These are phyloP conservation scores for Zaprionus vittiger DNA, from an alignment of 1,140 invertebrate genomes.

Conservation along the genomic window DNA sequence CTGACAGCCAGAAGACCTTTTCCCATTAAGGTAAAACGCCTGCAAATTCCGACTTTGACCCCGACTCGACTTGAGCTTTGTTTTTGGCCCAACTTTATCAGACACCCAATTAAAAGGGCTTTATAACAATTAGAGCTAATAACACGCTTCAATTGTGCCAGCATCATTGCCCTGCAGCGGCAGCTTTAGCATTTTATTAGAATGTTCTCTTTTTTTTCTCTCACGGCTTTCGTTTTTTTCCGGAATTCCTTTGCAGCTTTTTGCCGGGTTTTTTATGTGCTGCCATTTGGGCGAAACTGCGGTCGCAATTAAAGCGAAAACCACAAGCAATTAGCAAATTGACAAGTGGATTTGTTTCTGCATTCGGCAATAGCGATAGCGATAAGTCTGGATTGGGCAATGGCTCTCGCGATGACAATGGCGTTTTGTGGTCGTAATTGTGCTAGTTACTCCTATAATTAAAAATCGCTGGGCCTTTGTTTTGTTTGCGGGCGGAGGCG, in stretches of 20 bases:
- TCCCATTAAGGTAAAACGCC: constrained; percentile 69
- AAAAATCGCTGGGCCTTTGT: constrained; percentile 67
- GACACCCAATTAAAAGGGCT: constrained; percentile 82
- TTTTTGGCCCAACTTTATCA: constrained; percentile 74
- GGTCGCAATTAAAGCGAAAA: constrained; percentile 73
- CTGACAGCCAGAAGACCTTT: constrained; percentile 60
- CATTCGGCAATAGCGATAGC: constrained; percentile 35
- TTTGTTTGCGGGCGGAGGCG: constrained; percentile 30
- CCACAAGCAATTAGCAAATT: constrained; percentile 81
- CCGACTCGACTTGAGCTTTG: constrained; percentile 48
- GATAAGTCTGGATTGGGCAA: constrained; percentile 30
- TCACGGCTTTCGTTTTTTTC: constrained; percentile 33
- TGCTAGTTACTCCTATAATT: constrained; percentile 68
- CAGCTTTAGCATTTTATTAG: constrained; percentile 41
- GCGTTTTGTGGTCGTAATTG: constrained; percentile 20
- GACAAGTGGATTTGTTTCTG: constrained; percentile 78
- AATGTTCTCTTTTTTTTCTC: constrained; percentile 26
- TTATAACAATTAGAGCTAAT: constrained; percentile 82
- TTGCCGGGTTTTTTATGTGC: constrained; percentile 46
- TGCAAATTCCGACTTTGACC: constrained; percentile 6
- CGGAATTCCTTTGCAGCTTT: constrained; percentile 45
- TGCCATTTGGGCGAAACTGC: constrained; percentile 56
- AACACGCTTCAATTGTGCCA: constrained; percentile 81
- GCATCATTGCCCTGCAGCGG: constrained; percentile 39
- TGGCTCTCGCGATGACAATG: constrained; percentile 24